Percentiles rank a stretch among this genome's conserved stretches.
These are phyloP conservation scores for Steinernema carpocapsae DNA, from an alignment of 2,888 invertebrate genomes.

Conservation along the genomic window DNA sequence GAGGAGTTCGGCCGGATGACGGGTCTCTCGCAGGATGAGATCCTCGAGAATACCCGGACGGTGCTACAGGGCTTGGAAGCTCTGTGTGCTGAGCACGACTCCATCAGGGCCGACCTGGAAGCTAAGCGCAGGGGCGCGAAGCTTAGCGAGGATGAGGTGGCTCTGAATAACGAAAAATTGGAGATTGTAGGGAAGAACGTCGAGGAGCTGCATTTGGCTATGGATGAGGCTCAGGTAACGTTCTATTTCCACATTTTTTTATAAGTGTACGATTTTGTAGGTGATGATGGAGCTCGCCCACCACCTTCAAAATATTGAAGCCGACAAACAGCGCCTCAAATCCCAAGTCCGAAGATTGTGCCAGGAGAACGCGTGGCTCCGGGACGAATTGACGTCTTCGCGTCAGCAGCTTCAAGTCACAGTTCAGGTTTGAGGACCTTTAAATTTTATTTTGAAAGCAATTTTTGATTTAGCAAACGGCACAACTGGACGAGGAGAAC, in stretches of 20 bases:
- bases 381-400: slow-evolving; percentile 93
- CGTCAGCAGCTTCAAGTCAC: slow-evolving; percentile 75
- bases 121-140: not conserved
- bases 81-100: slow-evolving; percentile 89
- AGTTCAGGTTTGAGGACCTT: too few relatives aligned
- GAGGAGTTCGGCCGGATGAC: slow-evolving; percentile 95
- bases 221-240: slow-evolving; percentile 89
- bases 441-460: too few relatives aligned
- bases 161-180: slow-evolving; percentile 25
- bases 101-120: slow-evolving; percentile 73
- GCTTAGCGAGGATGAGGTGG: slow-evolving; percentile 37
- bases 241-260: not conserved
- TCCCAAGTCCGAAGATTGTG: slow-evolving; percentile 90
- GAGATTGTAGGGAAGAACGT: slow-evolving; percentile 77
- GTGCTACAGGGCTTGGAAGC: slow-evolving; percentile 93
- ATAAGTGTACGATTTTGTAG: slow-evolving; percentile 73
- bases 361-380: slow-evolving; percentile 97
- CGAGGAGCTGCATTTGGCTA: slow-evolving; percentile 91
- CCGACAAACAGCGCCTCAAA: slow-evolving; percentile 96
- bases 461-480: too few relatives aligned
- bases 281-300: slow-evolving; percentile 95
- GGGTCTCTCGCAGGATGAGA: slow-evolving; percentile 92
- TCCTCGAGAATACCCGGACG: slow-evolving; percentile 91
- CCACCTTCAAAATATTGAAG: slow-evolving; percentile 90
- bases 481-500: slow-evolving; percentile 93